phyloP scores from a whole-genome alignment of 2,113 vertebrate genomes.

The Falcunculus frontatus region DNA sequence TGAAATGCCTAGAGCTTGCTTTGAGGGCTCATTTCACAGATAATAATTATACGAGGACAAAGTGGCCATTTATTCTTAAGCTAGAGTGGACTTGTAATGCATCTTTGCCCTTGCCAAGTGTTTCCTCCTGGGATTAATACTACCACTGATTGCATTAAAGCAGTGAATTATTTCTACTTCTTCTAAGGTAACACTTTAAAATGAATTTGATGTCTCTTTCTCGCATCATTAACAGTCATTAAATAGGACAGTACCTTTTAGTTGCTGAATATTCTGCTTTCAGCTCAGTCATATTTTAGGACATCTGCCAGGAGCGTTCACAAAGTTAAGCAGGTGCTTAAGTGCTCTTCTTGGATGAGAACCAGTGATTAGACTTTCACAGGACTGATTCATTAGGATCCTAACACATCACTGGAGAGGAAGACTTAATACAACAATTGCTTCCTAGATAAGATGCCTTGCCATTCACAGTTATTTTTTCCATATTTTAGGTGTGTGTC shows the following conservation, averaged over 20 bases:
- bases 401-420: not conserved
- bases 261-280: not conserved
- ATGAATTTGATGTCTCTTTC: not conserved
- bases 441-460: not conserved
- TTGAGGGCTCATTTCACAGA: not conserved
- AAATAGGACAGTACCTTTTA: not conserved
- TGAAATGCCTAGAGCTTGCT: not conserved
- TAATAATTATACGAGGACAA: not conserved
- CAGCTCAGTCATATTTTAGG: not conserved
- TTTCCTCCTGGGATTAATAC: not conserved
- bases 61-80: not conserved
- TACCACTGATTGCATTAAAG: not conserved
- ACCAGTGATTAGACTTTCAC: not conserved
- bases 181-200: not conserved
- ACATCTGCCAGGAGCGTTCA: not conserved
- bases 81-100: not conserved
- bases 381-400: not conserved
- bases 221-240: not conserved
- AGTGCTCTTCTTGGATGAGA: not conserved
- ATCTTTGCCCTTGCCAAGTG: not conserved
- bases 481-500: not conserved
- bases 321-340: not conserved
- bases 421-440: not conserved
- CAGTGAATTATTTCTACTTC: slow-evolving; percentile 3
- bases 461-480: not conserved